These are phyloP conservation scores for Mimumesa dahlbomi DNA, from an alignment of 2,888 invertebrate species.

Conservation along the genomic window DNA sequence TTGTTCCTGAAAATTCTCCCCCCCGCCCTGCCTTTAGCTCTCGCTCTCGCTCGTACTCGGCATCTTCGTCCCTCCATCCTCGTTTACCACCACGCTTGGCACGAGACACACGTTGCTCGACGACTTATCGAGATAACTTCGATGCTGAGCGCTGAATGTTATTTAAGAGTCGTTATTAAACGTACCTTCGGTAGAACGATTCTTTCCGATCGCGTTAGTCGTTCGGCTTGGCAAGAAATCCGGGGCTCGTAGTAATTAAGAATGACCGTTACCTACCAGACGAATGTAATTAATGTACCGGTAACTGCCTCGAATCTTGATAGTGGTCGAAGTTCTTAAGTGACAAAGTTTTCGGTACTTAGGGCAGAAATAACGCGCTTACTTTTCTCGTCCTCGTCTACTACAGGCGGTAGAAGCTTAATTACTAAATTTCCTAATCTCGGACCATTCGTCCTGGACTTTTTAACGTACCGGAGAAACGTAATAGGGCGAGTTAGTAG, in stretches of 20 bases:
- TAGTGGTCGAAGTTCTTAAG: constrained; percentile 59
- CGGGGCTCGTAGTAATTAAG: constrained; percentile 46
- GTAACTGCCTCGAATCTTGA: constrained; percentile 58
- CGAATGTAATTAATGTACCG: constrained; percentile 57
- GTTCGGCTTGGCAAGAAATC: neutral
- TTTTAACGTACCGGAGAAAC: constrained; percentile 31
- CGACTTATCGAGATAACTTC: too few species aligned
- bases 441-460: constrained; percentile 37
- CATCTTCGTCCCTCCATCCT: neutral
- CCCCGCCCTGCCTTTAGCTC: constrained; percentile 9
- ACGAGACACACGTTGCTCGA: neutral
- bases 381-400: constrained; percentile 44
- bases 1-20: constrained; percentile 68
- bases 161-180: too few species aligned
- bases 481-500: constrained; percentile 32
- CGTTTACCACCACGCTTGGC: neutral
- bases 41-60: neutral
- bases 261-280: constrained; percentile 51
- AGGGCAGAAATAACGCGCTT: constrained; percentile 56
- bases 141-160: too few species aligned
- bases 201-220: neutral
- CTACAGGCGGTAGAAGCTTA: constrained; percentile 43
- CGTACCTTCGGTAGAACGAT: too few species aligned
- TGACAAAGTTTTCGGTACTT: constrained; percentile 61
- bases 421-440: constrained; percentile 62